A percentile compares a stretch with the other conserved stretches of the same genome.
Evolutionary conservation across 2,888 invertebrate genomes (phyloP).

Genomic region (Neuroscelio doddi): DNA sequence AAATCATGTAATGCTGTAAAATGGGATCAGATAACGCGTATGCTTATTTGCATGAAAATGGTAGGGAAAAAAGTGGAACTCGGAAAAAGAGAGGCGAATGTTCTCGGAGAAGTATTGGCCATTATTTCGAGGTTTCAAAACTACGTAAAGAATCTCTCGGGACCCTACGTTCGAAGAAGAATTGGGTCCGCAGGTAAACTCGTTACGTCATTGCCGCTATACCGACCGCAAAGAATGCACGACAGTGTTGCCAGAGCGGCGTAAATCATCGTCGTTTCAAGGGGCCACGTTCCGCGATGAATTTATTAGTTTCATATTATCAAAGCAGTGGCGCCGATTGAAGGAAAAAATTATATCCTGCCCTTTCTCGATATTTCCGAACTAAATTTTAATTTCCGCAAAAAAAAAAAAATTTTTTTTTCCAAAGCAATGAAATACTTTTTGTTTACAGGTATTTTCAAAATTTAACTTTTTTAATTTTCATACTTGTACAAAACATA

Average conservation of each 20-base stretch:
- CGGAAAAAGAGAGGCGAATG: not conserved
- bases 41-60: not conserved
- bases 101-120: constrained; percentile 2
- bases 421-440: no score
- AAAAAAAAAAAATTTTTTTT: not conserved
- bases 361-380: not conserved
- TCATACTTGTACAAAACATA: no score
- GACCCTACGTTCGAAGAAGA: constrained; percentile 49
- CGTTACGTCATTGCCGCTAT: constrained; percentile 67
- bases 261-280: constrained; percentile 46
- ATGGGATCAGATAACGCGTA: no score
- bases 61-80: not conserved
- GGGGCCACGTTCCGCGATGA: constrained; percentile 16
- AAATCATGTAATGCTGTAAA: not conserved
- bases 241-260: constrained; percentile 59
- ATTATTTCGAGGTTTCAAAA: constrained; percentile 7
- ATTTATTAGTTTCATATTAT: constrained; percentile 31
- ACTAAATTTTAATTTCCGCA: not conserved
- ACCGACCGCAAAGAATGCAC: constrained; percentile 65
- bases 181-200: constrained; percentile 68
- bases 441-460: no score
- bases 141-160: constrained; percentile 19
- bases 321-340: constrained; percentile 10
- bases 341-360: constrained; percentile 15
- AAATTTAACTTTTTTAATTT: no score